Base-by-base conservation (phyloP, 2,888 invertebrate genomes). In the Machimus atricapillus region DNA sequence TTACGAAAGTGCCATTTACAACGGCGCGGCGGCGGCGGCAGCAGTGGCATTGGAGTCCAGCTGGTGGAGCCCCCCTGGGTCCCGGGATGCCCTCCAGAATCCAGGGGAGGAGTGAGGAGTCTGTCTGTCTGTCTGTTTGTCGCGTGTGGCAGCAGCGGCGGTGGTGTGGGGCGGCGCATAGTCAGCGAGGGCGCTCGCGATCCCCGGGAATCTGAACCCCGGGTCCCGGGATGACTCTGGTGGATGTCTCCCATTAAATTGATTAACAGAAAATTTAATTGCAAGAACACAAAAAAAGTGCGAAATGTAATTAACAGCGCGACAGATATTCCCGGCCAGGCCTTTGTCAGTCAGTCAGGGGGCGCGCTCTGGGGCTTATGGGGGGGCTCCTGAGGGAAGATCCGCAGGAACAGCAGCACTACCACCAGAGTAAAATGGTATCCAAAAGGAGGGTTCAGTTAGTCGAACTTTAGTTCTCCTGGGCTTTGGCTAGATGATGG, bases 261-360 rank as follows among this genome's bases (percentile, higher is more conserved):
- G 83, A 83, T 83, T 83, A 83, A 58, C 83, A 83, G 83, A 43
- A 83, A 83, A 83, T 83, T 83, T 83, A 83, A 83, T 83, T 83
- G 83, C 83, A 73, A 66, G 66, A 73, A 73, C 58, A 83, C 40
- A 83, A 83, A 83, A 46, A 81, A 83, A 83, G 83, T 83, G 66
- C 83, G 58, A 73, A 83, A 83, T 83, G 58, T 40, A 83, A 83
- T 83, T 83, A 66, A 66, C 83, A 66, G 66, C 66, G 73, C 73
- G 83, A 73, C 83, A 83, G 83, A 66, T 83, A 81, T 81, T 81
- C 56, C 56, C 81, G 8, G 23, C 56, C n/a, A 52, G 81, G 31
- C 31, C 34, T 56, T 81, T 81, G 81, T 81, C 56, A 81, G 52
- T 52, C 52, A 23, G 16, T 43, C 66, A 58, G 66, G 34, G 73